Base-by-base conservation (phyloP, 1,140 invertebrate genomes). In the Calosoma granatense region DNA sequence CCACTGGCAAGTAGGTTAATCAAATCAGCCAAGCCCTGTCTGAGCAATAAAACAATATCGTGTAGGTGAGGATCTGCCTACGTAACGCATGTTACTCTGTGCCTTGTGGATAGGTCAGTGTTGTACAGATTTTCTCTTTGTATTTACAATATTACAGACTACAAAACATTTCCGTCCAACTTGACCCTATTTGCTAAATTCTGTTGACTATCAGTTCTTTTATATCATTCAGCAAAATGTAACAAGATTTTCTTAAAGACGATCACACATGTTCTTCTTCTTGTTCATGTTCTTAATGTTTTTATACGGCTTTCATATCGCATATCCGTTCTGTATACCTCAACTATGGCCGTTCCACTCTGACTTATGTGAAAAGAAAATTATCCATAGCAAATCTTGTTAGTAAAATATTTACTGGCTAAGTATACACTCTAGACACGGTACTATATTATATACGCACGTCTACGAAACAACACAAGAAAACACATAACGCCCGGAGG, bases 311-410 rank as follows among this genome's bases (percentile, higher is more conserved):
- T 36, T 36, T 36, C 6, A 36, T 36, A 36, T 36, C 26, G 26
- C n/a, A 36, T 36, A 36, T 36, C 26, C 6, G n/a, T 36, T 36
- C 26, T n/a, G n/a, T n/a, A 36, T 36, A 36, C 6, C 26, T 36
- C n/a, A 9, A 9, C n/a, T 36, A 36, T 36, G n/a, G n/a, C n/a
- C 26, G 6, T 36, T 9, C 41, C 9, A 4, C 9, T 4, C 9
- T 47, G 15, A 47, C 41, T 47, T 47, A 47, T 47, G 41, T 47
- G 41, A 47, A 47, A 47, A 47, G 41, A 47, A 47, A 47, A 47
- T 47, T 47, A 47, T 47, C 41, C 41, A 17, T 47, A 47, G 15
- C 41, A 47, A 47, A 47, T 47, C 41, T 47, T 47, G 41, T 47
- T 47, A 47, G 41, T 47, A 47, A 47, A 47, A 47, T 47, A 47